Percentiles rank a stretch among this genome's conserved stretches.
phyloP scores from a whole-genome alignment of 2,888 invertebrate genomes.

The Chymomyza caudatula region DNA sequence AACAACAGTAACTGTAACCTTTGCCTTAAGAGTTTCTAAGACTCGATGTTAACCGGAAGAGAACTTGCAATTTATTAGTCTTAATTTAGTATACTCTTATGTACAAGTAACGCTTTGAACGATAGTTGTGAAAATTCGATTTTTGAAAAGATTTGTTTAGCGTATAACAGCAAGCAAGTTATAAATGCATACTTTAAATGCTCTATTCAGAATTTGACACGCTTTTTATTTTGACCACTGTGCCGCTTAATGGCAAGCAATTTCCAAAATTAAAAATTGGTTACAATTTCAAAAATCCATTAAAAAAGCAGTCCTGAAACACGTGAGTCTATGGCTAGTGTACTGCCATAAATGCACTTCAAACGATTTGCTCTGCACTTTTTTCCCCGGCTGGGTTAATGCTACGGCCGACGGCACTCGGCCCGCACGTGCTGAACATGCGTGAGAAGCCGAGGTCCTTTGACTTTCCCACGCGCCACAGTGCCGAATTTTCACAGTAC shows the following conservation, averaged over 20 bases:
- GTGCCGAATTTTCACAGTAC: background rate
- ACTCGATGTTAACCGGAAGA: background rate
- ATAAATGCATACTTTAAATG: background rate
- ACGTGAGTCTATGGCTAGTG: background rate
- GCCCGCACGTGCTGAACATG: constrained; percentile 76
- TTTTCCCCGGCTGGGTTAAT: constrained; percentile 10
- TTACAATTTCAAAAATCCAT: constrained; percentile 52
- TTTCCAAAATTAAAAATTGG: constrained; percentile 65
- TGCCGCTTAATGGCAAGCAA: constrained; percentile 29
- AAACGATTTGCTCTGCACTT: constrained; percentile 55
- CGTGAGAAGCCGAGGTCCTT: constrained; percentile 77
- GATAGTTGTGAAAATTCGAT: constrained; percentile 4
- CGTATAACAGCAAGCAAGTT: background rate
- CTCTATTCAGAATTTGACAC: background rate
- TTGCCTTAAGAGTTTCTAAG: constrained; percentile 69
- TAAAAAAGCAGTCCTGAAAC: constrained; percentile 40
- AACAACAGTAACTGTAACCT: constrained; percentile 44
- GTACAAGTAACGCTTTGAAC: background rate
- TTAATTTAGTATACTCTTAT: background rate
- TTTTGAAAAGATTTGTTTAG: background rate
- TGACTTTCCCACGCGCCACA: constrained; percentile 73
- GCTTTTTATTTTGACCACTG: background rate
- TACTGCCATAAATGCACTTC: constrained; percentile 50
- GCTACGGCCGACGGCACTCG: constrained; percentile 51
- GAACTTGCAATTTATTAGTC: background rate